phyloP scores from a whole-genome alignment of 2,888 invertebrate species.

The Brenthis hecate region DNA sequence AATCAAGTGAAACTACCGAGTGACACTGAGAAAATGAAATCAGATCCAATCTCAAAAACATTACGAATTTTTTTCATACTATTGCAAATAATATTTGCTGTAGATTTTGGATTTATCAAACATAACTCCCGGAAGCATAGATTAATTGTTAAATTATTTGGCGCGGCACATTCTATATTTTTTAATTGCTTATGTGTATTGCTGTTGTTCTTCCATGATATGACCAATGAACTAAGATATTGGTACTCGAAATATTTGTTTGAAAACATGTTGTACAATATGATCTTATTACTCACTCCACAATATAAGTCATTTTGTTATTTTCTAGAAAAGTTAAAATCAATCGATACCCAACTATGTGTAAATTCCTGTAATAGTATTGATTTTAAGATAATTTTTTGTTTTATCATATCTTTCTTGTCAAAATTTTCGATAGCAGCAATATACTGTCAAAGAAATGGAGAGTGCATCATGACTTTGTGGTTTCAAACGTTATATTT shows the following conservation, averaged over 20 bases:
- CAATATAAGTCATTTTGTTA: not conserved
- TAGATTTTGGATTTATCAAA: constrained; percentile 6
- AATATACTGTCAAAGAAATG: not conserved
- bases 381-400: not conserved
- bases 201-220: not conserved
- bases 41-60: not conserved
- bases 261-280: not conserved
- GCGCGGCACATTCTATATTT: not conserved
- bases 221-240: not conserved
- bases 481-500: not conserved
- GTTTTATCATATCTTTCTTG: not conserved
- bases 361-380: not conserved
- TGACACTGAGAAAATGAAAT: not conserved
- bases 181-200: not conserved
- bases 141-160: not conserved
- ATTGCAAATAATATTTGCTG: constrained; percentile 3
- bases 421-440: not conserved
- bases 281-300: not conserved
- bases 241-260: constrained; percentile 4
- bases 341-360: not conserved
- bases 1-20: too few relatives aligned
- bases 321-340: constrained; percentile 8
- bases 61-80: not conserved
- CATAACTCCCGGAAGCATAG: not conserved
- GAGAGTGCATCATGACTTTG: not conserved